A percentile compares a stretch with the other conserved stretches of the same genome.
Evolutionary conservation across 2,113 vertebrate species (phyloP).

Genomic region (Lucifuga dentata): DNA sequence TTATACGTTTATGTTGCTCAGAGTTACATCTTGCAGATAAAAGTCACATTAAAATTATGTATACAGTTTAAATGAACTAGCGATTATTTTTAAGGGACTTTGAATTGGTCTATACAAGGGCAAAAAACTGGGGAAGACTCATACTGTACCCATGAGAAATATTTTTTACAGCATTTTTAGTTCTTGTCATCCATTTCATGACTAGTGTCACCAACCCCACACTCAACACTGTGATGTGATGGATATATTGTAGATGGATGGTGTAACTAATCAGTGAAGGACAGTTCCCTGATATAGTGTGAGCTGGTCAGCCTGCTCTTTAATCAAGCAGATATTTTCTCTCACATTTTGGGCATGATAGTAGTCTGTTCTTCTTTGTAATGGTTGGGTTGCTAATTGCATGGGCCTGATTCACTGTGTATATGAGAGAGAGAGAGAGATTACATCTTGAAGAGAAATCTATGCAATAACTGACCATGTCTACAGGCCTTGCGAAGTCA

Average conservation of each 20-base stretch:
- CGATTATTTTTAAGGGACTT: neutral
- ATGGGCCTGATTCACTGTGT: neutral
- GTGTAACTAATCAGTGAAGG: neutral
- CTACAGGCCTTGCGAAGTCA: neutral
- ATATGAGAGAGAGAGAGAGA: neutral
- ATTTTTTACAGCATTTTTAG: no score
- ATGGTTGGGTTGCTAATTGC: neutral
- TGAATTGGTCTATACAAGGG: neutral
- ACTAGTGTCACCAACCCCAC: no score
- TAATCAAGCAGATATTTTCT: neutral
- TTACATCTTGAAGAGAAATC: neutral
- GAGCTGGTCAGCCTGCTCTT: neutral
- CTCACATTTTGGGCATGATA: neutral
- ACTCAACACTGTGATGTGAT: neutral
- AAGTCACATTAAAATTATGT: constrained; percentile 6
- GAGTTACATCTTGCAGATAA: constrained; percentile 27
- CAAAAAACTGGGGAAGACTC: no score
- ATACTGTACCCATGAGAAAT: no score
- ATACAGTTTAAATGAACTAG: neutral
- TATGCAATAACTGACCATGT: neutral
- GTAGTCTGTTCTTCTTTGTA: neutral
- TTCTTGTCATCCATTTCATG: no score
- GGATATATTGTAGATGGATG: neutral
- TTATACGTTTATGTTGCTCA: constrained; percentile 29
- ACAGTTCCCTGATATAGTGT: neutral